Evolutionary conservation across 2,113 vertebrate genomes (phyloP).

Genomic region (Diadophis punctatus): DNA sequence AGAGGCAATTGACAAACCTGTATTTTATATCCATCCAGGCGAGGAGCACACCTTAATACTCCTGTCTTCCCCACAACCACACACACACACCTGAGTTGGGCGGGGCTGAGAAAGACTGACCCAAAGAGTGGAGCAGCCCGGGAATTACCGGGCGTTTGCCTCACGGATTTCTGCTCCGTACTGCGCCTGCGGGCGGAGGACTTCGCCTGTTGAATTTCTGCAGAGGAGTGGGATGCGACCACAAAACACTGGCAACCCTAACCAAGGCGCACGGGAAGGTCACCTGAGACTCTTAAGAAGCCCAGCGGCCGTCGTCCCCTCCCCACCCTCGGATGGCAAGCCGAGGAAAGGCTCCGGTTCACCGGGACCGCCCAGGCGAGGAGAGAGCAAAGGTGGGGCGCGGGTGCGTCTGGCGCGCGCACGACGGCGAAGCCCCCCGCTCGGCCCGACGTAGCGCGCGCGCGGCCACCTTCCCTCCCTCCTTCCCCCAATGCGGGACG

Average conservation of each 20-base stretch:
- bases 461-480: background rate
- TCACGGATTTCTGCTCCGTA: background rate
- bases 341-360: background rate
- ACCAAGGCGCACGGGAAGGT: background rate
- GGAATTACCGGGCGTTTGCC: background rate
- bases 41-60: background rate
- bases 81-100: background rate
- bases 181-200: background rate
- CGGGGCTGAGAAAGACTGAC: background rate
- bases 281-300: background rate
- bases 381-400: background rate
- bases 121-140: background rate
- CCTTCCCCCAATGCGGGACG: fast-evolving
- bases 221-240: background rate
- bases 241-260: background rate
- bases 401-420: background rate
- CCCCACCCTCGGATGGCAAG: background rate
- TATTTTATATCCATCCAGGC: background rate
- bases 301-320: background rate
- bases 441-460: background rate
- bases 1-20: background rate
- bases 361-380: background rate
- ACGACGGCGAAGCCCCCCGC: background rate
- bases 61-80: background rate
- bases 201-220: background rate